These are phyloP conservation scores for Hirtodrosophila duncani DNA, from an alignment of 2,888 invertebrate species.

Conservation along the genomic window DNA sequence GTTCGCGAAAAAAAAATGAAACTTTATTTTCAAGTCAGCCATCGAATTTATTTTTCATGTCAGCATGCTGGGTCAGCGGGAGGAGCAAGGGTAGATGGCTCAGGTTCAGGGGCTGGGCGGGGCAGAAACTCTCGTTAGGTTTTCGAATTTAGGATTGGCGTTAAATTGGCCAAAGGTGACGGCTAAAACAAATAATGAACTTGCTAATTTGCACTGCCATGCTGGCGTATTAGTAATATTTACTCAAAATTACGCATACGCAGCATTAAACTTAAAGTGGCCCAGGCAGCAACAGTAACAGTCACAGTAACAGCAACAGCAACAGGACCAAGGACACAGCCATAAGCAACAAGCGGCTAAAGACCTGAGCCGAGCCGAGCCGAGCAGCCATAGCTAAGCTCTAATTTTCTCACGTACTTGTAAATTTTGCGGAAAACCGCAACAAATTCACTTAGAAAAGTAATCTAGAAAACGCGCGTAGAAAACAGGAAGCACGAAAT, in stretches of 20 bases:
- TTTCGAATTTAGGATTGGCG: slow-evolving; percentile 25
- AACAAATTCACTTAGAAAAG: slow-evolving; percentile 71
- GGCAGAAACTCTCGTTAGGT: slow-evolving; percentile 9
- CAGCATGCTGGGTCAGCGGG: slow-evolving; percentile 41
- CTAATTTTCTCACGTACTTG: slow-evolving; percentile 72
- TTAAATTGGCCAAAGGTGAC: slow-evolving; percentile 49
- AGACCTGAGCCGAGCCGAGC: slow-evolving; percentile 14
- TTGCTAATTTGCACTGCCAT: slow-evolving; percentile 47
- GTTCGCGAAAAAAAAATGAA: slow-evolving; percentile 42
- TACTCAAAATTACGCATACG: slow-evolving; percentile 48
- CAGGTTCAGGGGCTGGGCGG: background rate
- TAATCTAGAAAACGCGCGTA: slow-evolving; percentile 70
- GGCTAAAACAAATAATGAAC: slow-evolving; percentile 47
- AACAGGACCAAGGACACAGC: slow-evolving; percentile 8
- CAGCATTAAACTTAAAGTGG: slow-evolving; percentile 32
- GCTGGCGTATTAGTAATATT: slow-evolving; percentile 46
- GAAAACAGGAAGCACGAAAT: slow-evolving; percentile 62
- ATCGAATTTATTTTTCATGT: slow-evolving; percentile 68
- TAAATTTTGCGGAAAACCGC: slow-evolving; percentile 72
- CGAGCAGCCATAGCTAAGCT: slow-evolving; percentile 62
- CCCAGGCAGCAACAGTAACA: slow-evolving; percentile 5
- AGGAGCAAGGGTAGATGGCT: too few relatives aligned
- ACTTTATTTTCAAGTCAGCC: slow-evolving; percentile 66
- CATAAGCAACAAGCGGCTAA: slow-evolving; percentile 55
- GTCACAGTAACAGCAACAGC: background rate